Evolutionary conservation across 2,797 vertebrate genomes (phyloP).

Genomic region (Rachycentron canadum): DNA sequence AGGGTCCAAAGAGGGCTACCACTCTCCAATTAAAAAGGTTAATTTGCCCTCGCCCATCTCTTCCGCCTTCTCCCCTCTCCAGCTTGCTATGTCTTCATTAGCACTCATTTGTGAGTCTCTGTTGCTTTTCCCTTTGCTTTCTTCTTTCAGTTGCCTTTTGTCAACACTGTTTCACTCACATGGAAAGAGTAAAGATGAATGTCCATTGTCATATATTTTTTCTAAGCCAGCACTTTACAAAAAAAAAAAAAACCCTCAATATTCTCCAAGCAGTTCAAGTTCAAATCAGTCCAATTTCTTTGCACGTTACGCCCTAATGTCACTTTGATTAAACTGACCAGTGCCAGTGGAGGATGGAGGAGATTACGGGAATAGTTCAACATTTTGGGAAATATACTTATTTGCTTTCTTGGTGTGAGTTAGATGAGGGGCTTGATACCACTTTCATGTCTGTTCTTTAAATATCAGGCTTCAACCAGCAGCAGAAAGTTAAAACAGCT

Average conservation of each 20-base stretch:
- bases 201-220: conserved; percentile 30
- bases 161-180: conserved; percentile 28
- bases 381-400: conserved; percentile 10
- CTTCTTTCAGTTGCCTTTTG: conserved; percentile 21
- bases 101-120: conserved; percentile 63
- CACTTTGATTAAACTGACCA: conserved; percentile 18
- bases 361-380: conserved; percentile 5
- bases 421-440: not conserved
- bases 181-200: conserved; percentile 20
- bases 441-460: not conserved
- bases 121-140: conserved; percentile 33
- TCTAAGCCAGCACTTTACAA: not conserved
- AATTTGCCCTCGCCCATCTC: conserved; percentile 78
- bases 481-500: not conserved
- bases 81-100: conserved; percentile 77
- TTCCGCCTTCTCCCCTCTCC: conserved; percentile 8
- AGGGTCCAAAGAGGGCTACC: conserved; percentile 80
- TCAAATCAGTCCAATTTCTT: conserved; percentile 28
- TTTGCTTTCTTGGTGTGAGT: not conserved
- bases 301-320: not conserved
- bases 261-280: conserved; percentile 18
- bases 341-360: not conserved
- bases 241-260: too few species aligned
- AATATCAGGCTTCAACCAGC: not conserved
- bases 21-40: conserved; percentile 86